phyloP scores from a whole-genome alignment of 2,797 vertebrate genomes.

The Pantherophis vulpinus region DNA sequence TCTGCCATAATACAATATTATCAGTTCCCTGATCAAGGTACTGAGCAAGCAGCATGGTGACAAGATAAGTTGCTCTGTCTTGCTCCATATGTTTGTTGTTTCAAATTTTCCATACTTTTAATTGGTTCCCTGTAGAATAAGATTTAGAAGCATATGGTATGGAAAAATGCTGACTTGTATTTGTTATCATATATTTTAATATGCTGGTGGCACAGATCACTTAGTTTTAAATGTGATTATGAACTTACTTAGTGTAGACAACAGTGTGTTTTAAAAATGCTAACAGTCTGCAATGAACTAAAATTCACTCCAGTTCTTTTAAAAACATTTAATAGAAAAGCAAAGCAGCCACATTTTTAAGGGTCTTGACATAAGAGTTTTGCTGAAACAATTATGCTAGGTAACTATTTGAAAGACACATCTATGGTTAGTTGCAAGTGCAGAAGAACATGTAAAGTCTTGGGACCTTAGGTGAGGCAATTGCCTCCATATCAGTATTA shows the following conservation, averaged over 20 bases:
- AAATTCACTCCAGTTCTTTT: slow-evolving; percentile 24
- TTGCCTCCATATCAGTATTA: background rate
- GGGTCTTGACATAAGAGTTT: slow-evolving; percentile 3
- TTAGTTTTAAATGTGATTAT: slow-evolving; percentile 67
- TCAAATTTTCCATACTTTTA: slow-evolving; percentile 78
- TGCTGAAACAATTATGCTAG: slow-evolving; percentile 24
- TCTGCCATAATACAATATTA: slow-evolving; percentile 64
- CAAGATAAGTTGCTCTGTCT: slow-evolving; percentile 80
- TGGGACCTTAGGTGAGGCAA: slow-evolving; percentile 3
- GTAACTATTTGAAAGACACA: slow-evolving; percentile 15
- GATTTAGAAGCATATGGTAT: slow-evolving; percentile 79
- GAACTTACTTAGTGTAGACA: slow-evolving; percentile 64
- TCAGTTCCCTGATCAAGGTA: slow-evolving; percentile 70
- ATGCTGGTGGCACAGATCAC: slow-evolving; percentile 65
- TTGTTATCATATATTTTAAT: slow-evolving; percentile 71
- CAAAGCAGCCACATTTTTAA: slow-evolving; percentile 19
- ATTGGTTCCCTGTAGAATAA: slow-evolving; percentile 83
- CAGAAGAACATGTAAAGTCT: background rate
- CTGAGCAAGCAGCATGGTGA: slow-evolving; percentile 77
- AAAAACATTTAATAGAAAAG: slow-evolving; percentile 8
- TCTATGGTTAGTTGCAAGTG: slow-evolving; percentile 1
- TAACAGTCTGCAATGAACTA: slow-evolving; percentile 45
- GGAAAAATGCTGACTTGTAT: slow-evolving; percentile 77
- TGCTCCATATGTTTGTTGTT: slow-evolving; percentile 78
- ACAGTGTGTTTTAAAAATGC: slow-evolving; percentile 47